Evolutionary conservation across 1,140 invertebrate species (phyloP).

Genomic region (Nephotettix cincticeps): DNA sequence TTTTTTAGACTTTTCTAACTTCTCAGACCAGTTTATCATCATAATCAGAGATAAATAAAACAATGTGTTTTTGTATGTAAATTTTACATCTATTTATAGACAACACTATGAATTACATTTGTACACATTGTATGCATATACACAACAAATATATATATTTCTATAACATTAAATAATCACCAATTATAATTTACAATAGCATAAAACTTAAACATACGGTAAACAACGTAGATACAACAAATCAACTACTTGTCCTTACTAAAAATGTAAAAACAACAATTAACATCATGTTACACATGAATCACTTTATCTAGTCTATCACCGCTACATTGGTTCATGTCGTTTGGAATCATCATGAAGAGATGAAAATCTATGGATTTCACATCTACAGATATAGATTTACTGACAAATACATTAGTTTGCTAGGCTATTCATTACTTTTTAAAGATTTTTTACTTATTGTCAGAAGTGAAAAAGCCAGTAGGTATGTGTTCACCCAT

Average conservation of each 20-base stretch:
- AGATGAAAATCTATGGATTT: background rate
- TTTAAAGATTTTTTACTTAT: background rate
- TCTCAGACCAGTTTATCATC: too few species aligned
- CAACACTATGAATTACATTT: slow-evolving; percentile 18
- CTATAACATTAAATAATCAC: slow-evolving; percentile 21
- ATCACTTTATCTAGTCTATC: background rate
- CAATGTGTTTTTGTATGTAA: too few species aligned
- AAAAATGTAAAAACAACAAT: slow-evolving; percentile 20
- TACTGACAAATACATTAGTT: background rate
- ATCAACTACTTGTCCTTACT: slow-evolving; percentile 6
- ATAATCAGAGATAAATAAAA: too few species aligned
- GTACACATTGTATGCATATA: slow-evolving; percentile 16
- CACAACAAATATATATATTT: slow-evolving; percentile 21
- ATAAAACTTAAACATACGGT: background rate
- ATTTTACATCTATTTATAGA: slow-evolving; percentile 17
- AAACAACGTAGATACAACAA: slow-evolving; percentile 14
- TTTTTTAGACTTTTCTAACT: too few species aligned
- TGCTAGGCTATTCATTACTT: background rate
- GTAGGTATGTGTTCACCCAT: slow-evolving; percentile 1
- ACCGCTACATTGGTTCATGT: slow-evolving; percentile 2
- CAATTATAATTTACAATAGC: background rate
- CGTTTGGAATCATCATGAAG: background rate
- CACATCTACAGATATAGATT: background rate
- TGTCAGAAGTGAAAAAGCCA: background rate
- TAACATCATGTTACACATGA: slow-evolving; percentile 12